Evolutionary conservation across 2,888 invertebrate genomes (phyloP).

Genomic region (Microplitis deprimator): DNA sequence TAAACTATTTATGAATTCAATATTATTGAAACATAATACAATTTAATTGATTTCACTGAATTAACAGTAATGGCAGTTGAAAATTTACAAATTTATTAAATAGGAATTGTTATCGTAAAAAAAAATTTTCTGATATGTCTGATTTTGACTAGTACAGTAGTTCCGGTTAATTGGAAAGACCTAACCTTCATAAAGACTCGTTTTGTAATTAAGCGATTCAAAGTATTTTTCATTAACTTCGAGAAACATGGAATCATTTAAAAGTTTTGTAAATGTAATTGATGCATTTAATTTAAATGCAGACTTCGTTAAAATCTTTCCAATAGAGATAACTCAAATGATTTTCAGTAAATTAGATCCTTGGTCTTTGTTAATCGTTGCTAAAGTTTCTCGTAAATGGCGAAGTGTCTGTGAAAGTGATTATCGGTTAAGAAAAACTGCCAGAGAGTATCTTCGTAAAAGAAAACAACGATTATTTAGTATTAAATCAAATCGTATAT

Average conservation of each 20-base stretch:
- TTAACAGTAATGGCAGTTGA: too few relatives aligned
- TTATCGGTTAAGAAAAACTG: slow-evolving; percentile 15
- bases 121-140: too few relatives aligned
- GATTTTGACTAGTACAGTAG: not conserved
- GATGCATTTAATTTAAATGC: slow-evolving; percentile 2
- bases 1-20: too few relatives aligned
- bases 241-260: slow-evolving; percentile 32
- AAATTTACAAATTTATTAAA: too few relatives aligned
- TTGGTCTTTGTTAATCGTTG: slow-evolving; percentile 24
- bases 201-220: not conserved
- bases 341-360: slow-evolving; percentile 26
- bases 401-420: slow-evolving; percentile 25
- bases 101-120: too few relatives aligned
- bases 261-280: slow-evolving; percentile 22
- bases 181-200: not conserved
- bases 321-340: slow-evolving; percentile 25
- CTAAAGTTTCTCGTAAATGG: slow-evolving; percentile 30
- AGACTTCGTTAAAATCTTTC: slow-evolving; percentile 15
- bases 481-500: not conserved
- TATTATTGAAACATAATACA: too few relatives aligned
- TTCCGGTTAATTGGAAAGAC: not conserved
- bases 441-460: slow-evolving; percentile 24
- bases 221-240: not conserved
- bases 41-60: too few relatives aligned
- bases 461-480: slow-evolving; percentile 1